Evolutionary conservation across 2,797 vertebrate genomes (phyloP), one percentile per base, ranked within the genome.

Genomic region (Enteromius thamalakanensis): DNA sequence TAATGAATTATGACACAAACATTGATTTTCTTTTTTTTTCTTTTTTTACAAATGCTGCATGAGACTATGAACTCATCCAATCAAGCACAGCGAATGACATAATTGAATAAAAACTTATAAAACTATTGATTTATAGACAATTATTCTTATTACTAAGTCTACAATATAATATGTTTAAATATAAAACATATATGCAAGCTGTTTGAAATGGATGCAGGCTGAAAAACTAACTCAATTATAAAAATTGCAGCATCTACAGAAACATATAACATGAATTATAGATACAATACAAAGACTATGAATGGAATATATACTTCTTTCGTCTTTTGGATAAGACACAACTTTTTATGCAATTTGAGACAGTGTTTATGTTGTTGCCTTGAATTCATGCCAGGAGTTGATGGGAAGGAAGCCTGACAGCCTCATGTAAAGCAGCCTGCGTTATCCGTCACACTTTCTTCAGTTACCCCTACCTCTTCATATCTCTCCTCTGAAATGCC

Each of bases 361-460:
- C 51, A 3, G 29, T 65, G 58, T 81, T 75, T 65, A 75, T 65
- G 32, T 75, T 79, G 79, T 55, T 53, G 40, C 49, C 53, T n/a
- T 64, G 19, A 80, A 70, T 79, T 82, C 26, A 55, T 72, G 70
- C 42, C 65, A 68, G 49, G 40, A 75, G 55, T 51, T 83, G 45
- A 76, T 65, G 72, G 11, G 49, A 84, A 60, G 64, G 60, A 85
- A 75, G 42, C 67, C 77, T 84, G 80, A 75, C 72, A 86, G 85
- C 19, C 67, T 79, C 65, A 79, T 86, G 79, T 84, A 87, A 85
- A 85, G 64, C 64, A 84, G 75, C 49, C 49, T 68, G 70, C 70
- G 64, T 76, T 77, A 82, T 84, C 77, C 82, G 76, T 82, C 83
- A 86, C 69, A 65, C 76, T 58, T 81, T 78, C 58, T 84, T 86